Conservation (phyloP, 2,113 vertebrate genomes). For the Grallaria varia region DNA sequence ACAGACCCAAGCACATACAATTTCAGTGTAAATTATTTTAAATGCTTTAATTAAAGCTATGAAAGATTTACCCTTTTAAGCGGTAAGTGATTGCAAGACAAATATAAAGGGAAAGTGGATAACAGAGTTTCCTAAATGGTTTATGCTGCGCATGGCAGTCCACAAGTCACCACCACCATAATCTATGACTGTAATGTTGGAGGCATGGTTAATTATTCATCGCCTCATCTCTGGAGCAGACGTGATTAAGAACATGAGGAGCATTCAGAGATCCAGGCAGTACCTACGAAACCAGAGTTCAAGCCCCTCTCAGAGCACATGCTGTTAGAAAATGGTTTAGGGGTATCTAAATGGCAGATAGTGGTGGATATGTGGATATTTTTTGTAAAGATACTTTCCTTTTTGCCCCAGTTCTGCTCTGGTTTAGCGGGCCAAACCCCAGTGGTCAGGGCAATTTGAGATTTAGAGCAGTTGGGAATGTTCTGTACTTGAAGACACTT, state of each 20-base stretch:
- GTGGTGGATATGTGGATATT: constrained; percentile 22
- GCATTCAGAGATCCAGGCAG: constrained; percentile 71
- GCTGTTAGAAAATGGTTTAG: constrained; percentile 54
- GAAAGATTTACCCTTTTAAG: constrained; percentile 81
- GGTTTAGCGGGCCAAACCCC: not conserved
- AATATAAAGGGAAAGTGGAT: constrained; percentile 82
- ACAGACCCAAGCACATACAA: constrained; percentile 81
- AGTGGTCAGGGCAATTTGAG: not conserved
- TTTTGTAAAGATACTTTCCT: not conserved
- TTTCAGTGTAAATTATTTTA: constrained; percentile 85
- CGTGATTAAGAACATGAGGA: constrained; percentile 78
- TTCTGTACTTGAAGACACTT: constrained; percentile 30
- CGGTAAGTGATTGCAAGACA: constrained; percentile 77
- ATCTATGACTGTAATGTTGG: constrained; percentile 77
- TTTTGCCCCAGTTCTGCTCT: not conserved
- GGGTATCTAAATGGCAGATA: constrained; percentile 17
- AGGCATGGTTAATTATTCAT: constrained; percentile 82
- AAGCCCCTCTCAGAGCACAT: constrained; percentile 60
- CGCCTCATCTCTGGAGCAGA: constrained; percentile 78
- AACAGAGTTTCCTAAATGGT: constrained; percentile 77
- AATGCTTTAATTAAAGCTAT: constrained; percentile 84
- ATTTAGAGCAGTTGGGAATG: constrained; percentile 1
- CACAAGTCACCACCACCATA: constrained; percentile 75
- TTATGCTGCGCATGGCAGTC: constrained; percentile 73
- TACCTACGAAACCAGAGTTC: constrained; percentile 70